Base-by-base conservation (phyloP, 2,888 invertebrate species). In the Eucriotettix oculatus region DNA sequence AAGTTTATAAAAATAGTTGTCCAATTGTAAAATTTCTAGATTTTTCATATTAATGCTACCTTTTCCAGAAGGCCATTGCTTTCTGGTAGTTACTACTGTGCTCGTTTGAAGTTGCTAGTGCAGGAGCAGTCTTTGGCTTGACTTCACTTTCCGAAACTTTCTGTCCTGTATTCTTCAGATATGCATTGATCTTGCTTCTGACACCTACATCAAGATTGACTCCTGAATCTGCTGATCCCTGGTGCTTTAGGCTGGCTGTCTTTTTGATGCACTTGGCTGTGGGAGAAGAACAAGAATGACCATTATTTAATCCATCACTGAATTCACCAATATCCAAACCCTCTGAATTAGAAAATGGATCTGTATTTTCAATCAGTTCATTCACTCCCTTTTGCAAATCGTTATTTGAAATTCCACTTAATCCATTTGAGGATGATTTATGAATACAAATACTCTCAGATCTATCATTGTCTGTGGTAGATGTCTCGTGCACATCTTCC, bases 41-140 rank as follows among this genome's bases (percentile, higher is more conserved):
- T 29, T 29, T 29, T 29, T 29, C 29, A 29, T 29, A 29, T 29
- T 29, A 29, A 29, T n/a, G 57, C 62, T 62, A 64, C 16, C 63
- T 61, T 56, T 75, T 75, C 76, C 76, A 76, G 67, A 76, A 76
- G 10, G 73, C 75, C 60, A 75, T 73, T 16, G 74, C 75, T 66
- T 74, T 73, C 54, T 75, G 74, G 43, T 64, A 64, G 57, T 59
- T 64, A 17, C 60, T 58, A 57, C 61, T 64, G 57, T 63, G 61
- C 53, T 62, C 62, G 16, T 60, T 60, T 29, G 60, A 17, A 3
- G 48, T n/a, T 48, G 48, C 2, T 14, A 48, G 48, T n/a, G n/a
- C 48, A 14, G 48, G 48, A 12, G 14, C 48, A 14, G 48, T 14
- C n/a, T 12, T 12, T 14, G 12, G 48, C 48, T 48, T 48, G 1